phyloP scores from a whole-genome alignment of 2,797 vertebrate genomes.

The Sebastolobus alascanus region DNA sequence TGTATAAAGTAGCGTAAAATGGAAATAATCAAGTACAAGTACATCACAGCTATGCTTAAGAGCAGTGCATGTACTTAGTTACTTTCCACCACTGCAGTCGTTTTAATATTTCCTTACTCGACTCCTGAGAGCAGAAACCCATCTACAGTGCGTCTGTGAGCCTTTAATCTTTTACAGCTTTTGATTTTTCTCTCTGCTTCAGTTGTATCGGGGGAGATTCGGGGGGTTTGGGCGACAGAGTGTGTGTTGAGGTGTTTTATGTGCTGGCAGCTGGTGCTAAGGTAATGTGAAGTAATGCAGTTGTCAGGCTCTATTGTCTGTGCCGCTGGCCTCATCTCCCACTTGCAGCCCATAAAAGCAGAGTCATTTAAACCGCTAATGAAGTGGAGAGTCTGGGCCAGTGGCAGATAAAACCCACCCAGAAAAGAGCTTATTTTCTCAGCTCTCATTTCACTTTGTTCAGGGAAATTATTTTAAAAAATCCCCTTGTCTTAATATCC shows the following conservation, averaged over 20 bases:
- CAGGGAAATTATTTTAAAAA: constrained; percentile 25
- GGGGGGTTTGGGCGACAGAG: constrained; percentile 20
- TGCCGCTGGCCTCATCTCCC: constrained; percentile 74
- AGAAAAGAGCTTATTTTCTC: constrained; percentile 44
- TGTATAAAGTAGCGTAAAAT: not conserved
- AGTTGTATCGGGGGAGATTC: constrained; percentile 42
- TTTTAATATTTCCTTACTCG: not conserved
- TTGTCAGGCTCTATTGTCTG: constrained; percentile 81
- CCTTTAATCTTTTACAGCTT: constrained; percentile 44
- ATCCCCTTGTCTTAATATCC: not conserved
- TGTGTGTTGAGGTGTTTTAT: constrained; percentile 75
- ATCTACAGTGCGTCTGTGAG: constrained; percentile 14
- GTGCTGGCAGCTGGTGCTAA: constrained; percentile 74
- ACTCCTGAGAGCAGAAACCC: constrained; percentile 31
- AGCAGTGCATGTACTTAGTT: not conserved
- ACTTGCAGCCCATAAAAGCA: constrained; percentile 78
- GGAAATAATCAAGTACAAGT: not conserved
- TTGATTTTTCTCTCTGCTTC: constrained; percentile 49
- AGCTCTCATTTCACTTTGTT: constrained; percentile 47
- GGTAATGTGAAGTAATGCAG: constrained; percentile 82
- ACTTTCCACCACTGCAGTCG: not conserved
- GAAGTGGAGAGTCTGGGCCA: constrained; percentile 76
- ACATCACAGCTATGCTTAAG: not conserved
- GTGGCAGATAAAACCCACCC: constrained; percentile 72
- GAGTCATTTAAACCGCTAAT: constrained; percentile 82